A percentile compares a stretch with the other conserved stretches of the same genome.
These are phyloP conservation scores for Andinoacara biseriatus DNA, from an alignment of 2,113 vertebrate genomes.

Conservation along the genomic window DNA sequence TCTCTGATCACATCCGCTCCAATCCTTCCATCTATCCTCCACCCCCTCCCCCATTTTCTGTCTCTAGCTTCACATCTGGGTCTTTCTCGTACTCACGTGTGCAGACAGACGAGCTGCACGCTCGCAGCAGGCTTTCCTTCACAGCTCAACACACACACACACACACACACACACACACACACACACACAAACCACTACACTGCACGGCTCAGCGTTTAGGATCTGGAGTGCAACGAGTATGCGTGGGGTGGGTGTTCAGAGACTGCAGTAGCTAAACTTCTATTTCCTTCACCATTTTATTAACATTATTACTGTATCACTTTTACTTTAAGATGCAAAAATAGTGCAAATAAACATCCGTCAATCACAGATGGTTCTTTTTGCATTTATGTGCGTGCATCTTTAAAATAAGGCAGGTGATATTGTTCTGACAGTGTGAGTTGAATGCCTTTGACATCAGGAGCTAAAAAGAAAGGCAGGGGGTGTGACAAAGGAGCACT, in stretches of 20 bases:
- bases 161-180: constrained; percentile 32
- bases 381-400: constrained; percentile 6
- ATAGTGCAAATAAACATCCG: not conserved
- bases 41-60: constrained; percentile 4
- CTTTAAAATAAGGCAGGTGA: constrained; percentile 30
- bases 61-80: constrained; percentile 76
- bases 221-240: constrained; percentile 23
- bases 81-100: constrained; percentile 77
- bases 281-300: constrained; percentile 20
- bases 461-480: constrained; percentile 43
- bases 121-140: constrained; percentile 69
- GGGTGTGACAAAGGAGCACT: constrained; percentile 27
- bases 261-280: constrained; percentile 43
- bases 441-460: constrained; percentile 50
- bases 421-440: constrained; percentile 45
- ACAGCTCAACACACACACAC: constrained; percentile 41
- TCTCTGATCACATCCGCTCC: constrained; percentile 70
- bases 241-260: constrained; percentile 1
- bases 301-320: not conserved
- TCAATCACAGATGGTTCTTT: not conserved
- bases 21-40: constrained; percentile 49
- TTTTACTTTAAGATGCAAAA: not conserved
- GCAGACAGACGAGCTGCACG: constrained; percentile 71
- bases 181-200: constrained; percentile 40
- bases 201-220: constrained; percentile 36